Percentiles rank a stretch among this genome's conserved stretches.
Evolutionary conservation across 2,797 vertebrate genomes (phyloP).

Genomic region (Poliocrania exsul): DNA sequence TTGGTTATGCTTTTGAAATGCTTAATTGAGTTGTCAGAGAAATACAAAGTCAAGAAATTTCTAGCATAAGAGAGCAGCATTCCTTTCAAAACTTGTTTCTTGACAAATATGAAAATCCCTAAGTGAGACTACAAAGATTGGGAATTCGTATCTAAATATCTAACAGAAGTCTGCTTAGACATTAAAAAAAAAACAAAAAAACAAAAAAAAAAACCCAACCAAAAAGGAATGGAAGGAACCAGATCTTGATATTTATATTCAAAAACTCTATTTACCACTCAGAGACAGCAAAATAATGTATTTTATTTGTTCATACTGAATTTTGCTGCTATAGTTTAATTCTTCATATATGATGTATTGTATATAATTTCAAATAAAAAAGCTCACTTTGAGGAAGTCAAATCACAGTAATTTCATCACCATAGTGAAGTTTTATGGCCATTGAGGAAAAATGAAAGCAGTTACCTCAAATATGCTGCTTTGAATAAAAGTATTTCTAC

Average conservation of each 20-base stretch:
- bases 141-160: not conserved
- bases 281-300: not conserved
- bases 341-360: not conserved
- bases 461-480: not conserved
- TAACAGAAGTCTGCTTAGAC: not conserved
- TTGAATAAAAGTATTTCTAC: conserved; percentile 9
- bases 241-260: not conserved
- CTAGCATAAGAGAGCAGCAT: not conserved
- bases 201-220: too few relatives aligned
- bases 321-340: not conserved
- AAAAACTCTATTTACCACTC: not conserved
- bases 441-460: conserved; percentile 7
- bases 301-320: not conserved
- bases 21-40: not conserved
- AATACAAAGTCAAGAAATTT: not conserved
- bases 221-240: not conserved
- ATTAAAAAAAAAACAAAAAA: not conserved
- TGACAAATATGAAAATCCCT: not conserved
- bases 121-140: not conserved
- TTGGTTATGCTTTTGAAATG: not conserved
- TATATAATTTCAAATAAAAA: not conserved
- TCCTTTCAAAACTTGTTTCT: not conserved
- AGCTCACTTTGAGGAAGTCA: not conserved
- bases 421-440: not conserved
- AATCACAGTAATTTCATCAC: not conserved